Percentiles rank a stretch among this genome's conserved stretches.
These are phyloP conservation scores for Trematomus loennbergii DNA, from an alignment of 2,113 vertebrate genomes.

Conservation along the genomic window DNA sequence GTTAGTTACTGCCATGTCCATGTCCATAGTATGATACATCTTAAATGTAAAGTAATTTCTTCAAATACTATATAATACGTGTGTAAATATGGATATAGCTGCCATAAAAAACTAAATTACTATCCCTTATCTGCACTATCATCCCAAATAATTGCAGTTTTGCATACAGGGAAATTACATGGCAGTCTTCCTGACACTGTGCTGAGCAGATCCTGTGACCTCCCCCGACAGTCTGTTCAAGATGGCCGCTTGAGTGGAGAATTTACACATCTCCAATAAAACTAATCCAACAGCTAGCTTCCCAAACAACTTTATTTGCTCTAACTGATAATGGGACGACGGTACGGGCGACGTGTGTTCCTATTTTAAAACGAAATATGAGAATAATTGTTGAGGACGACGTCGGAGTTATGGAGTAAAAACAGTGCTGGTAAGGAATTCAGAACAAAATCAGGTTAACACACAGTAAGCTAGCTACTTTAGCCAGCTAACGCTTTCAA, in stretches of 20 bases:
- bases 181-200: background rate
- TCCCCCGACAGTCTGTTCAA: conserved; percentile 56
- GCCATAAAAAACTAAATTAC: background rate
- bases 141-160: background rate
- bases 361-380: background rate
- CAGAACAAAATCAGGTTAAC: conserved; percentile 17
- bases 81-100: too few species aligned
- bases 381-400: too few species aligned
- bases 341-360: background rate
- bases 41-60: too few species aligned
- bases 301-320: background rate
- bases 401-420: conserved; percentile 58
- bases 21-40: too few species aligned
- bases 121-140: background rate
- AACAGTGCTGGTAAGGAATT: conserved; percentile 43
- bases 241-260: conserved; percentile 68
- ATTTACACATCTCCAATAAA: conserved; percentile 42
- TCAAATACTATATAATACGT: too few species aligned
- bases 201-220: conserved; percentile 40
- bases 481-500: conserved; percentile 43
- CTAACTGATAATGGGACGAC: background rate
- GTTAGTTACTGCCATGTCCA: too few species aligned
- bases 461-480: conserved; percentile 29
- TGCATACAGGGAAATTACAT: background rate
- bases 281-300: conserved; percentile 38